Evolutionary conservation across 1,140 invertebrate genomes (phyloP), one percentile per base, ranked within the genome.

Genomic region (Brachionus koreanus): DNA sequence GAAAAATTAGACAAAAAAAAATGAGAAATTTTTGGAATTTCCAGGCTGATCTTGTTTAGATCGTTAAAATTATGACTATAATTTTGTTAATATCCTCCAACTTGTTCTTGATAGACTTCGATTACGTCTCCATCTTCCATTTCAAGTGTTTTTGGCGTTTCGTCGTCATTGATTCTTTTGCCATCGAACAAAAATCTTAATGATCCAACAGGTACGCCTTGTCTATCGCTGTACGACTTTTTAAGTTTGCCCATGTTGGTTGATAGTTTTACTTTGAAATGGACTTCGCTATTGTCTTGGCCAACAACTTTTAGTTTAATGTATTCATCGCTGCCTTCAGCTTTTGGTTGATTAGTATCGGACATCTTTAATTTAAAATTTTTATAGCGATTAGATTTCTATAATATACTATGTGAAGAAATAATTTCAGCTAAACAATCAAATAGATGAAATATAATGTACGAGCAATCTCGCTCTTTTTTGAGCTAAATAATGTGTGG

Each of bases 191-290:
- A 46, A 49, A 83, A 83, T 65, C 82, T 42, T 10, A 83, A 23
- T 37, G 63, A 49, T 37, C 23, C 39, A 9, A 82, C 57, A 3
- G 42, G 29, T 39, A 72, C 65, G 19, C 72, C 91, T 88, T 92
- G 90, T 86, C 92, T 89, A 86, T 93, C 93, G 85, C 92, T 92
- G 88, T 94, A 93, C 0, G 92, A 93, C 86, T 93, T 93, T 87
- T 94, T 93, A 61, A 93, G 87, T 87, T 93, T 94, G 23, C 91
- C 92, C 92, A 94, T 93, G 86, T 92, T 91, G 83, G 93, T 94
- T 10, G 92, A 93, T 90, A 92, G 92, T 88, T 94, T 94, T 43
- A 94, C 93, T 86, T 92, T 91, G 87, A 94, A 94, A 85, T 94
- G 93, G 83, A 94, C 93, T 90, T 94, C 93, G 86, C 93, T 93